Evolutionary conservation across 2,113 vertebrate genomes (phyloP), one percentile per base, ranked within the genome.

Genomic region (Lonchura striata): DNA sequence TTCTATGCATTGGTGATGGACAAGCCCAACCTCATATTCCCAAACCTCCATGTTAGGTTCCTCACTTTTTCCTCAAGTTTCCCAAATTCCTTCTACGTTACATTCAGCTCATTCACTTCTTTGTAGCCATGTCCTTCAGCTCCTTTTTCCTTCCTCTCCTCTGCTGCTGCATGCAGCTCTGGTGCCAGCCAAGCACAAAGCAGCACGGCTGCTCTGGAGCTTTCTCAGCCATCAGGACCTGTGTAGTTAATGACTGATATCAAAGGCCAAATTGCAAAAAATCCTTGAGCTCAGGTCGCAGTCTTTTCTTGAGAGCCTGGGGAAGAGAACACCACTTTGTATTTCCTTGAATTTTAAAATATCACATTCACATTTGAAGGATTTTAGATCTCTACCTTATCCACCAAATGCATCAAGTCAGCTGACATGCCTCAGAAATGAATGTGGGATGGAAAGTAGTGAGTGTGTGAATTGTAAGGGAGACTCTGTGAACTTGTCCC

Each of bases 241-340:
- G 30, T 0, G 0, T 9, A 35, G 37, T 69, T 39, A 86, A 53
- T 7, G 31, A 61, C 3, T 25, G 37, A 56, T 61, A 75, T 2
- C 4, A 3, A 57, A 78, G 22, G 31, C 3, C 13, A 63, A 41
- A 82, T 2, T 0, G 3, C 42, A 60, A 79, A 56, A 39, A 77
- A 41, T 6, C 27, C 52, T 39, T 27, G 12, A 53, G n/a, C 11
- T 93, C 47, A 33, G 54, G 42, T 57, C 66, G 47, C 14, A 82
- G 75, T 6, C 21, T 78, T 74, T 71, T 66, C 52, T 42, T 68
- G 21, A 92, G 35, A 78, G 24, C 25, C 35, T 69, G n/a, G 5
- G 2, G 18, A 46, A 89, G 7, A 20, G 12, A 75, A 47, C 27
- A 42, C 9, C 13, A 52, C 28, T n/a, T 56, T 53, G 24, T 4